Evolutionary conservation across 2,113 vertebrate genomes (phyloP).

Genomic region (Agapornis roseicollis): DNA sequence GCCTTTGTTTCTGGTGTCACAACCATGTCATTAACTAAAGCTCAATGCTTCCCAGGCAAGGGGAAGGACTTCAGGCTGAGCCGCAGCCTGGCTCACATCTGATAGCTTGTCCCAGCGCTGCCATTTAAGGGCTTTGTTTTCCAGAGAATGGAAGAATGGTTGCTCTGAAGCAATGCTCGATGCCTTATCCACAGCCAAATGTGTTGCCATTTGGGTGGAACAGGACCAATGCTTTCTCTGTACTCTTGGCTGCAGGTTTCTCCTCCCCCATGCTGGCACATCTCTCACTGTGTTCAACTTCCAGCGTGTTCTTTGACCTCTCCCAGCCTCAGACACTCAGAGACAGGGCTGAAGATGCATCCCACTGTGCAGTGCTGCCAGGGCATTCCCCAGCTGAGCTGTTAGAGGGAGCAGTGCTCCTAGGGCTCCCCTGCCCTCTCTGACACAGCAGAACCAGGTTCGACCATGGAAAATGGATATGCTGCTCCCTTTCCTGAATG

Average conservation of each 20-base stretch:
- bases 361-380: not conserved
- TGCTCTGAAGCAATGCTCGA: not conserved
- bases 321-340: not conserved
- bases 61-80: not conserved
- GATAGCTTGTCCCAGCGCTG: not conserved
- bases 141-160: not conserved
- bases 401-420: not conserved
- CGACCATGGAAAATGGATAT: not conserved
- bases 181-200: not conserved
- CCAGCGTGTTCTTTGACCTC: not conserved
- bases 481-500: not conserved
- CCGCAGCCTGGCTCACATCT: fast-evolving
- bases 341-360: not conserved
- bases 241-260: not conserved
- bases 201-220: fast-evolving
- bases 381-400: not conserved
- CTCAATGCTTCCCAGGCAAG: not conserved
- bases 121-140: not conserved
- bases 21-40: not conserved
- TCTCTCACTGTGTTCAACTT: not conserved
- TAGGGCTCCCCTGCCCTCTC: not conserved
- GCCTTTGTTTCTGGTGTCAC: not conserved
- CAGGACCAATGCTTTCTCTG: not conserved
- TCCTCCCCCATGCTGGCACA: not conserved
- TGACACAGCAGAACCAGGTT: not conserved